Conservation (phyloP, 1,140 invertebrate species). For the Bradynema listronoti region DNA sequence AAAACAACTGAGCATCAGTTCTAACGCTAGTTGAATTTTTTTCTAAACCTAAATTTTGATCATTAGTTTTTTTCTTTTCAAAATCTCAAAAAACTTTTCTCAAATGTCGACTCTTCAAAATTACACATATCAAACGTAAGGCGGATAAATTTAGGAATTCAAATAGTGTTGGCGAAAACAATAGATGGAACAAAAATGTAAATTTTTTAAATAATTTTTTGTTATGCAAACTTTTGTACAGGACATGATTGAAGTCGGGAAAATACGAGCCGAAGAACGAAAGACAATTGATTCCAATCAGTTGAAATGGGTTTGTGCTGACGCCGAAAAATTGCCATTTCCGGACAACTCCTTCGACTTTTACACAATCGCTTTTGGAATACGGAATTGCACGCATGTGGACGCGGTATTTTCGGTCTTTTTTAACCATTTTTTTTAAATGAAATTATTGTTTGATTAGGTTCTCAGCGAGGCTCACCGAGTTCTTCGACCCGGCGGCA, state of each 20-base stretch:
- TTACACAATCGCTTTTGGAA: slow-evolving; percentile 96
- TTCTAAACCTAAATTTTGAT: no score
- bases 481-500: slow-evolving; percentile 82
- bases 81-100: no score
- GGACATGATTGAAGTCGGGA: slow-evolving; percentile 85
- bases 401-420: slow-evolving; percentile 67
- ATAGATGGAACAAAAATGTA: no score
- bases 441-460: slow-evolving; percentile 60
- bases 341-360: slow-evolving; percentile 74
- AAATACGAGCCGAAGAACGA: slow-evolving; percentile 66
- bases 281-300: slow-evolving; percentile 21
- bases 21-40: no score
- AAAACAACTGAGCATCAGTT: no score
- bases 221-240: no score
- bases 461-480: slow-evolving; percentile 84
- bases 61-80: no score
- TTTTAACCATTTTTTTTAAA: slow-evolving; percentile 13
- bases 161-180: no score
- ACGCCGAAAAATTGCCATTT: slow-evolving; percentile 82
- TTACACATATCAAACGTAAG: no score
- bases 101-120: no score
- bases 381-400: slow-evolving; percentile 87
- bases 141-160: no score
- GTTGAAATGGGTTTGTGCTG: slow-evolving; percentile 71
- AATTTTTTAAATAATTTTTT: no score